phyloP scores from a whole-genome alignment of 1,140 invertebrate genomes.

The Ptiloglossa arizonensis region DNA sequence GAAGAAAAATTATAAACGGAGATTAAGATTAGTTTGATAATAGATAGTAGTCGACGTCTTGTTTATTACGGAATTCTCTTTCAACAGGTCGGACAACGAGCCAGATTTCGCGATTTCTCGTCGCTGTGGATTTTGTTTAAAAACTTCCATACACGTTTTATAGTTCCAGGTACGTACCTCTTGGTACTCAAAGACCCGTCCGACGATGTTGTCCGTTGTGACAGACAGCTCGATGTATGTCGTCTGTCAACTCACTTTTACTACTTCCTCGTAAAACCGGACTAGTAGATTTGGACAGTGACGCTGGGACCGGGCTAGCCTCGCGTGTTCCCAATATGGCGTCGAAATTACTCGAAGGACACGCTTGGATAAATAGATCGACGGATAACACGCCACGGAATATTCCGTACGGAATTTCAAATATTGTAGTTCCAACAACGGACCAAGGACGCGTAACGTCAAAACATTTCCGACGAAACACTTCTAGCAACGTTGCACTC shows the following conservation, averaged over 20 bases:
- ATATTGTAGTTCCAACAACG: too few species aligned
- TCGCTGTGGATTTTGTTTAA: not conserved
- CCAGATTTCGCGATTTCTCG: too few species aligned
- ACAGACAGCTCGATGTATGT: too few species aligned
- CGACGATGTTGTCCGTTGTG: too few species aligned
- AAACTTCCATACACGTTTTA: not conserved
- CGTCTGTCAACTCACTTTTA: constrained; percentile 6
- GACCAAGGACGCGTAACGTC: too few species aligned
- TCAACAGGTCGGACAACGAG: not conserved
- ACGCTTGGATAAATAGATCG: not conserved
- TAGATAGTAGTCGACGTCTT: too few species aligned
- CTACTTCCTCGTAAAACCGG: constrained; percentile 11
- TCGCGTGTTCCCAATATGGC: not conserved
- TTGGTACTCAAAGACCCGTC: not conserved
- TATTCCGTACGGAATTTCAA: too few species aligned
- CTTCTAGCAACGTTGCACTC: too few species aligned
- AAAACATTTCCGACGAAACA: too few species aligned
- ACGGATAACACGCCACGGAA: too few species aligned
- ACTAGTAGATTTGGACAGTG: not conserved
- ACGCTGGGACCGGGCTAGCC: not conserved
- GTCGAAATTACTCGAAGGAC: not conserved
- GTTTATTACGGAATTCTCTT: not conserved
- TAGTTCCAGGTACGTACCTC: not conserved
- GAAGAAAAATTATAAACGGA: too few species aligned
- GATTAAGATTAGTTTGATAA: too few species aligned